phyloP scores from a whole-genome alignment of 2,888 invertebrate genomes.

The Allolobophora icterica region DNA sequence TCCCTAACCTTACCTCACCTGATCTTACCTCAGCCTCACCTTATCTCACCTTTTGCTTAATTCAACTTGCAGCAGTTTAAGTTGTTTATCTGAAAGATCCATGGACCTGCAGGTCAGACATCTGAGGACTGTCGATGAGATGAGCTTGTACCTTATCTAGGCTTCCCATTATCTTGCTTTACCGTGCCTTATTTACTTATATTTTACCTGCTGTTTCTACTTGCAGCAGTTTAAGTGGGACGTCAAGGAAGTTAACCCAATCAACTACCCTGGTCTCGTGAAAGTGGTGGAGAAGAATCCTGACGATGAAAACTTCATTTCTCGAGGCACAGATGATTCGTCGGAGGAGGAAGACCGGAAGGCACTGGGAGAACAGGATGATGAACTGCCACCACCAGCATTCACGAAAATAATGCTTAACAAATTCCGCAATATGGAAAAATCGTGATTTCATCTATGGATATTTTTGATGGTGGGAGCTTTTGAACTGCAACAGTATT shows the following conservation, averaged over 20 bases:
- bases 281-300: neutral
- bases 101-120: too few species aligned
- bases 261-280: constrained; percentile 30
- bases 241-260: constrained; percentile 29
- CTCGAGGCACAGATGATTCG: neutral
- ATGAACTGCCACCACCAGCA: neutral
- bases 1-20: too few species aligned
- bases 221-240: constrained; percentile 34
- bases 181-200: too few species aligned
- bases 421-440: constrained; percentile 22
- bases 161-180: neutral
- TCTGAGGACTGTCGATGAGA: too few species aligned
- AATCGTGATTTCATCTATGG: neutral
- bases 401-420: constrained; percentile 18
- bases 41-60: too few species aligned
- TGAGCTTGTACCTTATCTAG: neutral
- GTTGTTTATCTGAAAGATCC: too few species aligned
- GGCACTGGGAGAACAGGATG: neutral
- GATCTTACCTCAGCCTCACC: too few species aligned
- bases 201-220: neutral
- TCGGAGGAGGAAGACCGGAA: neutral
- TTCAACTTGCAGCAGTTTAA: too few species aligned
- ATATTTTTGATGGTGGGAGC: neutral
- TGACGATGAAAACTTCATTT: neutral
- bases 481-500: neutral